Conservation (phyloP, 2,113 vertebrate species). For the Pterocles burchelli region DNA sequence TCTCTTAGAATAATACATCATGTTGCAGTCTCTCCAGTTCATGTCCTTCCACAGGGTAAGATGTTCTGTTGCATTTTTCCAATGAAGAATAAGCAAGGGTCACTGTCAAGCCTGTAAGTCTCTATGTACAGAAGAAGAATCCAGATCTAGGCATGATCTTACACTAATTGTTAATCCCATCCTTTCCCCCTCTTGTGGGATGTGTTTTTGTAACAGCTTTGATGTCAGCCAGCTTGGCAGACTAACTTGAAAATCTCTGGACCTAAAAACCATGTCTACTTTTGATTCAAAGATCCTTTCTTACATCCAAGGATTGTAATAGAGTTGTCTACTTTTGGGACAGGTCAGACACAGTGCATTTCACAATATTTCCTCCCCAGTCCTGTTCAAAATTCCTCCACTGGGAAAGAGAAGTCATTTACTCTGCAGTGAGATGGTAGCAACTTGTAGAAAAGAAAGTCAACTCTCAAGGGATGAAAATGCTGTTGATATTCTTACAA, state of each 20-base stretch:
- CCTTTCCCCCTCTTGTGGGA: background rate
- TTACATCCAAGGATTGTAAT: background rate
- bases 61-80: background rate
- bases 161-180: background rate
- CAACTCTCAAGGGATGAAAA: background rate
- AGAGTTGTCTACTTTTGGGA: background rate
- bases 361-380: background rate
- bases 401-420: background rate
- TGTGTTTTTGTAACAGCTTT: background rate
- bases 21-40: fast-evolving
- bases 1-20: background rate
- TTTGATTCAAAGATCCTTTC: background rate
- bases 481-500: background rate
- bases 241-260: background rate
- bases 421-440: background rate
- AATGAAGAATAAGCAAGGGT: background rate
- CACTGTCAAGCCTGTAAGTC: background rate
- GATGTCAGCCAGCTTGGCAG: background rate
- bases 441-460: background rate
- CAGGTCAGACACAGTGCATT: background rate
- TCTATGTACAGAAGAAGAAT: background rate
- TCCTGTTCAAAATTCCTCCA: background rate
- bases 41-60: background rate
- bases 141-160: fast-evolving
- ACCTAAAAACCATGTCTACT: background rate